A percentile compares a stretch with the other conserved stretches of the same genome.
Evolutionary conservation across 1,140 invertebrate genomes (phyloP).

Genomic region (Trachymyrmex cornetzi): DNA sequence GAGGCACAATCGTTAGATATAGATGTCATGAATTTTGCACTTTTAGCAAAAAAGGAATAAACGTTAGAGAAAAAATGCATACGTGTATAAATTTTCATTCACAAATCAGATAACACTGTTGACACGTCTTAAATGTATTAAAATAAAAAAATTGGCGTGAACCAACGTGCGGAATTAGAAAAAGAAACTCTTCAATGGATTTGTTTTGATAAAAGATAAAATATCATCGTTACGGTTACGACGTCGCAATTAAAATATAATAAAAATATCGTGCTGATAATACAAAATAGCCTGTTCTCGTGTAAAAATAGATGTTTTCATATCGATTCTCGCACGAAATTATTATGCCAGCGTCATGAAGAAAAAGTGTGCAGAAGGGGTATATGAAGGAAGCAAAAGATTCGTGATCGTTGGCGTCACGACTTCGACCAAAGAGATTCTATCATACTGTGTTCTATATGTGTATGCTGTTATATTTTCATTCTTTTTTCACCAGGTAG

Average conservation of each 20-base stretch:
- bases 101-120: not conserved
- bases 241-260: slow-evolving; percentile 38
- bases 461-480: slow-evolving; percentile 73
- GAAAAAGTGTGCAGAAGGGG: slow-evolving; percentile 68
- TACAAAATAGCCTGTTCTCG: slow-evolving; percentile 55
- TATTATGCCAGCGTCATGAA: slow-evolving; percentile 56
- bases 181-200: slow-evolving; percentile 55
- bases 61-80: not conserved
- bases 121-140: slow-evolving; percentile 35
- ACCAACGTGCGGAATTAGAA: not conserved
- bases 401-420: slow-evolving; percentile 82
- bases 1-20: not conserved
- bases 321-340: slow-evolving; percentile 53
- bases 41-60: not conserved
- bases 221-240: slow-evolving; percentile 17
- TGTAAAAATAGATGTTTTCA: slow-evolving; percentile 63
- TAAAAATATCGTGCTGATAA: slow-evolving; percentile 41
- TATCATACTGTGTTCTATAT: slow-evolving; percentile 81
- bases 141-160: not conserved
- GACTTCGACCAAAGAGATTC: slow-evolving; percentile 77
- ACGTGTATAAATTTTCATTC: slow-evolving; percentile 19
- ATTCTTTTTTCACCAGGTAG: slow-evolving; percentile 70
- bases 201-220: slow-evolving; percentile 28
- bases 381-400: slow-evolving; percentile 75
- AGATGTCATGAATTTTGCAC: not conserved